Conservation (phyloP, 1,140 invertebrate species). For the Cherax destructor region DNA sequence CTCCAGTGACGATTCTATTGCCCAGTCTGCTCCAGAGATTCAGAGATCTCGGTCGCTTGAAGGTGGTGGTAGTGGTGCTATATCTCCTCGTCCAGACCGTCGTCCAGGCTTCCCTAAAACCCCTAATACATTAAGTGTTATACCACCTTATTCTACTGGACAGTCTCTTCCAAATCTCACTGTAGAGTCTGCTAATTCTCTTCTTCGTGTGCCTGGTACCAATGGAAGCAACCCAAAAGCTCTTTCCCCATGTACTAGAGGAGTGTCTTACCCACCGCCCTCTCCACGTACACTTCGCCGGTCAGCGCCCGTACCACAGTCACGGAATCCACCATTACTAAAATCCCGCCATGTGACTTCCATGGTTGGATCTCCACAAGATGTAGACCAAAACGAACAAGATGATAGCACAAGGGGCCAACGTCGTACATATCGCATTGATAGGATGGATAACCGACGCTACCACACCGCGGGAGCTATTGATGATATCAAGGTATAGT, state of each 20-base stretch:
- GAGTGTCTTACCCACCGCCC: conserved; percentile 86
- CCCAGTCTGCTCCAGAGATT: conserved; percentile 40
- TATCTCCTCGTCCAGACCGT: conserved; percentile 66
- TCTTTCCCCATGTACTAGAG: conserved; percentile 75
- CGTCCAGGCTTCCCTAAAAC: conserved; percentile 72
- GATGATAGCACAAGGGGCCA: conserved; percentile 73
- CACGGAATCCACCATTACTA: conserved; percentile 84
- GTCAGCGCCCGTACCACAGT: conserved; percentile 81
- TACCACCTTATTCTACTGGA: conserved; percentile 78
- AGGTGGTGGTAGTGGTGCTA: conserved; percentile 41
- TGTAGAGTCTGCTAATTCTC: conserved; percentile 77
- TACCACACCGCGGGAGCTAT: conserved; percentile 83
- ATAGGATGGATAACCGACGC: conserved; percentile 77
- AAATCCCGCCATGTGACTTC: conserved; percentile 80
- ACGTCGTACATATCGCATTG: conserved; percentile 78
- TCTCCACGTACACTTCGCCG: conserved; percentile 83
- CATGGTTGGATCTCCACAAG: conserved; percentile 70
- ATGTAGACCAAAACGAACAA: conserved; percentile 53
- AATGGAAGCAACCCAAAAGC: conserved; percentile 50
- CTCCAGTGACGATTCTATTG: conserved; percentile 70
- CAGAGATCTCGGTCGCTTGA: conserved; percentile 62
- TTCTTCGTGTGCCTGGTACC: conserved; percentile 72
- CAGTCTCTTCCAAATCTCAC: conserved; percentile 85
- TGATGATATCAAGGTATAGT: conserved; percentile 80
- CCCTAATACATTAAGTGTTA: conserved; percentile 73